These are phyloP conservation scores for Timema podura DNA, from an alignment of 2,888 invertebrate species.

Conservation along the genomic window DNA sequence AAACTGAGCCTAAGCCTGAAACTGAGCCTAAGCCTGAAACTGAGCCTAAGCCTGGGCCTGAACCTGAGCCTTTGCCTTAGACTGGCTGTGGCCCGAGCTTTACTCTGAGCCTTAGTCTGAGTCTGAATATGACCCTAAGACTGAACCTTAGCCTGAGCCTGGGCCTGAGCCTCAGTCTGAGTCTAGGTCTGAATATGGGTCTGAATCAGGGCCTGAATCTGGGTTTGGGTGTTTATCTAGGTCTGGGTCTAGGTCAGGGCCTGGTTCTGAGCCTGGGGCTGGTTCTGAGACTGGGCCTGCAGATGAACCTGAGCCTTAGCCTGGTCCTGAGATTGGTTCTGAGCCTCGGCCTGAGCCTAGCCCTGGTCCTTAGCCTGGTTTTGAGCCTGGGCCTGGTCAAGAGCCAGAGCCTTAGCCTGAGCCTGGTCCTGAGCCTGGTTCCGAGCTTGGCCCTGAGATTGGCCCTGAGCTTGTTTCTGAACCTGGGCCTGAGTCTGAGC, in stretches of 20 bases:
- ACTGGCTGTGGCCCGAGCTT: too few species aligned
- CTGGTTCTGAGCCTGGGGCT: constrained; percentile 34
- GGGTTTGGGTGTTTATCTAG: background rate
- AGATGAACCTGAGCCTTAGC: constrained; percentile 29
- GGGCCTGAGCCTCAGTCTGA: constrained; percentile 28
- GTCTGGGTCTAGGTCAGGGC: constrained; percentile 20
- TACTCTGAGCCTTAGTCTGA: too few species aligned
- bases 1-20: constrained; percentile 30
- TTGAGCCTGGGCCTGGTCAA: constrained; percentile 32
- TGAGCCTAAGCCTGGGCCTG: constrained; percentile 21
- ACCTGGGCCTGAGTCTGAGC: constrained; percentile 11
- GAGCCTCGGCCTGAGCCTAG: constrained; percentile 27
- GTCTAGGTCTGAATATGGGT: constrained; percentile 27
- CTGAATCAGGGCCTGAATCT: too few species aligned
- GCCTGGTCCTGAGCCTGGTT: constrained; percentile 32
- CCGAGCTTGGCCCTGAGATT: constrained; percentile 33
- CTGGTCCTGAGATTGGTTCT: constrained; percentile 25
- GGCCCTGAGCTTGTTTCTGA: constrained; percentile 29
- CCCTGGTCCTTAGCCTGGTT: constrained; percentile 30
- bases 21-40: constrained; percentile 20
- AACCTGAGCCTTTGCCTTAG: background rate
- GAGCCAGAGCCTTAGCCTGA: constrained; percentile 32
- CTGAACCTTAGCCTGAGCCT: constrained; percentile 33
- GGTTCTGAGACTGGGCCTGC: constrained; percentile 33
- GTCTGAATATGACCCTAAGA: constrained; percentile 30